Base-by-base conservation (phyloP, 2,888 invertebrate species). In the Cacoxenus indagator region DNA sequence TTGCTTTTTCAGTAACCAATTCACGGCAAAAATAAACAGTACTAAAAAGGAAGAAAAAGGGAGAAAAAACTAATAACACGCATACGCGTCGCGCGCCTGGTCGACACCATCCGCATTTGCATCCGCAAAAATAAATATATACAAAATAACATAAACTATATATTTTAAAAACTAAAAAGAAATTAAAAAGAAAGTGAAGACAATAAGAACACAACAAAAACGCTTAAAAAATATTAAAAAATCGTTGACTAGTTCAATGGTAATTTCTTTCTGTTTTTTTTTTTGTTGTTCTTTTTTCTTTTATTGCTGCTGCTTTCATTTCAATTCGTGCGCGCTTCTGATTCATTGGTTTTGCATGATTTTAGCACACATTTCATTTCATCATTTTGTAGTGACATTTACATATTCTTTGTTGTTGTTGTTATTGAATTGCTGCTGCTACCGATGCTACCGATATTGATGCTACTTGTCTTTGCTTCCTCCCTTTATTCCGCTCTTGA, bases 291-390 rank as follows among this genome's bases (percentile, higher is more conserved):
- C 9, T 37, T 37, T 8, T 14, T 37, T 8, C 2, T 37, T 8
- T 1, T 37, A 14, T 1, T 37, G 37, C 4, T 37, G 37, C 4
- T 4, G 1, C 37, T 14, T 37, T 37, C 26, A 26, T 54, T 54
- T 24, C 26, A 54, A 24, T 54, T 54, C 14, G 26, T 26, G 22
- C n/a, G n/a, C 22, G 24, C 54, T 54, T 54, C 54, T 54, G 54
- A 22, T 54, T 54, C 22, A 54, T 54, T 54, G 54, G 24, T 54
- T 54, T 54, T 54, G 19, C 54, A 54, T 54, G 48, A 48, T 27
- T 55, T 55, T 55, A 55, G 27, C 55, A 55, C 27, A 55, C 26
- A 26, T 55, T 55, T 55, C 24, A 27, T 55, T 55, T 55, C 27
- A 55, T 55, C n/a, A n/a, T 55, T 27, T 27, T 26, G 11, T 48